phyloP scores from a whole-genome alignment of 2,888 invertebrate genomes.

The Rugalucina vietnamica region DNA sequence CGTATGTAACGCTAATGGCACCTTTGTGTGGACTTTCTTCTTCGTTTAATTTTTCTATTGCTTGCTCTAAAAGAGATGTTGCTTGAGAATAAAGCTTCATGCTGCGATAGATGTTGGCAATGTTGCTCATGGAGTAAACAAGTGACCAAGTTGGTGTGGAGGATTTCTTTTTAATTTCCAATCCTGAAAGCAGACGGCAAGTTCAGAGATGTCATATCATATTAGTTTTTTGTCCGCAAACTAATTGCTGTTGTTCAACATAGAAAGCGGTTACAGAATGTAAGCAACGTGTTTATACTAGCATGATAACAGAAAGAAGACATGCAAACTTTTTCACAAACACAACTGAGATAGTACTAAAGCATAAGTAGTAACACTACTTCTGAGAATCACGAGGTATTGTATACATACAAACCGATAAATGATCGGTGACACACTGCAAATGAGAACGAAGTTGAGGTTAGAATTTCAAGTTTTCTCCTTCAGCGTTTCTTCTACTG shows the following conservation, averaged over 20 bases:
- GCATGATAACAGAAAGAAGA: no score
- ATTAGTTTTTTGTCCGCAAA: neutral
- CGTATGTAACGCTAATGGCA: conserved; percentile 14
- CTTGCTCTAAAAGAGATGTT: conserved; percentile 36
- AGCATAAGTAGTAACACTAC: no score
- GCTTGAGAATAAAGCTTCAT: conserved; percentile 38
- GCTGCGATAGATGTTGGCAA: conserved; percentile 46
- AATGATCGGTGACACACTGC: no score
- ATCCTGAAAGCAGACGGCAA: neutral
- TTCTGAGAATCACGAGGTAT: no score
- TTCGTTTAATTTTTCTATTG: conserved; percentile 21
- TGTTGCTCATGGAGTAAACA: conserved; percentile 60
- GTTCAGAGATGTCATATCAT: neutral
- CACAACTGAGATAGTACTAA: neutral
- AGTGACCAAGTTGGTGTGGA: conserved; percentile 47
- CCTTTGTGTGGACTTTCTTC: neutral
- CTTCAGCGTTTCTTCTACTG: no score
- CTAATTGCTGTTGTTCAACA: neutral
- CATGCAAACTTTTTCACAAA: neutral
- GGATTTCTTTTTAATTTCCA: conserved; percentile 50
- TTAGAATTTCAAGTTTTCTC: no score
- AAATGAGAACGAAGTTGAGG: no score
- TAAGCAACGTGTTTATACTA: neutral
- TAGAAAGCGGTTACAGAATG: neutral
- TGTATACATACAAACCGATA: no score